Conservation (phyloP, 2,888 invertebrate genomes). For the Sepiola atlantica region DNA sequence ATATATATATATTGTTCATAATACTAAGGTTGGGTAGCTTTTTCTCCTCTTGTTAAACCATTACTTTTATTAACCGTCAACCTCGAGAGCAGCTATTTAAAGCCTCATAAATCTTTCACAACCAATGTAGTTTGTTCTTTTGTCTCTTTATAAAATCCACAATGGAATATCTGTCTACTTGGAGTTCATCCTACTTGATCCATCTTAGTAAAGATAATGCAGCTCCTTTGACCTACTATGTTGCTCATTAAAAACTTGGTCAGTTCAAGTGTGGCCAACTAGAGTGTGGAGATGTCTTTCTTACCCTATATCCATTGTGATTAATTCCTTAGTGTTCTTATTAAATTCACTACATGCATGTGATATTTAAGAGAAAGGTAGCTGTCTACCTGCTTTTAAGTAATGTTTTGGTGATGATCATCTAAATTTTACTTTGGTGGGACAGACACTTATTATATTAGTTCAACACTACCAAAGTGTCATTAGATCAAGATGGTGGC, state of each 20-base stretch:
- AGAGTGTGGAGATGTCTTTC: background rate
- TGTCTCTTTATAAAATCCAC: background rate
- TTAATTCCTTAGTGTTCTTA: background rate
- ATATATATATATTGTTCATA: background rate
- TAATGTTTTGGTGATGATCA: constrained; percentile 20
- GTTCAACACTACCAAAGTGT: background rate
- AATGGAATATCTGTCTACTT: background rate
- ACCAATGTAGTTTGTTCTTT: background rate
- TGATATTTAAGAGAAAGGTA: background rate
- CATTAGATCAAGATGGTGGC: background rate
- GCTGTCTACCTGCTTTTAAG: background rate
- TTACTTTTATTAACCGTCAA: background rate
- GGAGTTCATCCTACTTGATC: background rate
- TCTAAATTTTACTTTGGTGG: background rate
- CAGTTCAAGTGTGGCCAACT: background rate
- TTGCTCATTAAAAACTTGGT: constrained; percentile 4
- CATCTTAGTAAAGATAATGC: background rate
- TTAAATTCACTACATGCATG: background rate
- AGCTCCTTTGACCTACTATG: background rate
- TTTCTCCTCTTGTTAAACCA: background rate
- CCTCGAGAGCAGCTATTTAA: background rate
- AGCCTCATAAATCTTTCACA: background rate
- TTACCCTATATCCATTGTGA: background rate
- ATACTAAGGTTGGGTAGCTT: background rate
- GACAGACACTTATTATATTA: background rate